Evolutionary conservation across 2,113 vertebrate genomes (phyloP).

Genomic region (Nibea coibor): DNA sequence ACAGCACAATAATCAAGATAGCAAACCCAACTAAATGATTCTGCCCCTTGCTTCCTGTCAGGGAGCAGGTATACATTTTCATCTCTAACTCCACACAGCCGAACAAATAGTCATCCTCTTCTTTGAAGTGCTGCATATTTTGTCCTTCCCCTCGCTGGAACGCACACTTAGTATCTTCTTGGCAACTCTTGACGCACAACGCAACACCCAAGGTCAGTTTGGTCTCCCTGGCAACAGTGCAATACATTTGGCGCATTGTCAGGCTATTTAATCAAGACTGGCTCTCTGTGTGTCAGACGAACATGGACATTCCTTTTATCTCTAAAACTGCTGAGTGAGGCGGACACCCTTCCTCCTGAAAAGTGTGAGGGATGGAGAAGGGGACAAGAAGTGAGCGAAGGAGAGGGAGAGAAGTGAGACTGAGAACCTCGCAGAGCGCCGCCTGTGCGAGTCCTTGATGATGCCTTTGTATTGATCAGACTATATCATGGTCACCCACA

Average conservation of each 20-base stretch:
- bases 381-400: conserved; percentile 30
- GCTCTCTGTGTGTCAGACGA: conserved; percentile 66
- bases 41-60: conserved; percentile 2
- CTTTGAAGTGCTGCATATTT: conserved; percentile 68
- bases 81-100: conserved; percentile 42
- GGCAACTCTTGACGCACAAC: conserved; percentile 65
- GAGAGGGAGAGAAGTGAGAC: conserved; percentile 33
- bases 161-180: conserved; percentile 60
- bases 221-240: conserved; percentile 80
- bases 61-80: conserved; percentile 33
- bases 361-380: conserved; percentile 48
- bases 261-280: conserved; percentile 78
- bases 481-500: conserved; percentile 62
- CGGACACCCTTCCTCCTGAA: conserved; percentile 41
- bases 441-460: conserved; percentile 66
- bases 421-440: conserved; percentile 16
- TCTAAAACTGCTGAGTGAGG: conserved; percentile 75
- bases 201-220: conserved; percentile 77
- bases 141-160: conserved; percentile 57
- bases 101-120: conserved; percentile 54
- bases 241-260: conserved; percentile 77
- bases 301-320: conserved; percentile 73
- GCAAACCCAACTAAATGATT: conserved; percentile 23
- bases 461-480: conserved; percentile 77
- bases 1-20: conserved; percentile 15